phyloP scores from a whole-genome alignment of 2,797 vertebrate species.

The Diceros bicornis region DNA sequence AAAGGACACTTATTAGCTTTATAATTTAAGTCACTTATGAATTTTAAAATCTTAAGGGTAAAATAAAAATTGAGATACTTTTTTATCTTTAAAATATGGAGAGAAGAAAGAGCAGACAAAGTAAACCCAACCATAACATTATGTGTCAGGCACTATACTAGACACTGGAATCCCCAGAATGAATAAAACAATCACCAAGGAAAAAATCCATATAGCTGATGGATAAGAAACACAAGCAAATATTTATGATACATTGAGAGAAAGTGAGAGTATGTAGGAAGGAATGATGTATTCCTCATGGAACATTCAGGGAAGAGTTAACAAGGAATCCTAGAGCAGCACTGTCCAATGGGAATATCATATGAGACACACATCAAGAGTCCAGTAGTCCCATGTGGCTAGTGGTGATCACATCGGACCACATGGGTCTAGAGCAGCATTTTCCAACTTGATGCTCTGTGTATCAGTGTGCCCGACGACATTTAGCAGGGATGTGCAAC shows the following conservation, averaged over 20 bases:
- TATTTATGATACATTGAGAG: neutral
- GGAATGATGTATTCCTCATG: neutral
- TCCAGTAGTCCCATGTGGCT: neutral
- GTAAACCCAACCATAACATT: neutral
- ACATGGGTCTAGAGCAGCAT: neutral
- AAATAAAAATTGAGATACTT: neutral
- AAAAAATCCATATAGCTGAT: neutral
- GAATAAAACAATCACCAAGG: neutral
- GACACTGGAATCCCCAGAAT: neutral
- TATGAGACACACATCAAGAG: neutral
- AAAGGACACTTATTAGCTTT: neutral
- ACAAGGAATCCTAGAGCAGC: neutral
- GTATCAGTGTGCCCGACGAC: neutral
- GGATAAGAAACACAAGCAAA: neutral
- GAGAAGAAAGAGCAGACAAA: neutral
- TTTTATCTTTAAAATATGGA: neutral
- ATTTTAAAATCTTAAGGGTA: neutral
- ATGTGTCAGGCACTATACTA: neutral
- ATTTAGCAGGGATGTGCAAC: neutral
- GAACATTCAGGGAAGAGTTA: neutral
- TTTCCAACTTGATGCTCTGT: neutral
- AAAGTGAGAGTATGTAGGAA: neutral
- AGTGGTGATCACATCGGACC: accelerated
- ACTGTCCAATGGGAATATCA: neutral
- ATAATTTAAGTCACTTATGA: neutral